These are phyloP conservation scores for Electrophaes corylata DNA, from an alignment of 2,888 invertebrate genomes.

Conservation along the genomic window DNA sequence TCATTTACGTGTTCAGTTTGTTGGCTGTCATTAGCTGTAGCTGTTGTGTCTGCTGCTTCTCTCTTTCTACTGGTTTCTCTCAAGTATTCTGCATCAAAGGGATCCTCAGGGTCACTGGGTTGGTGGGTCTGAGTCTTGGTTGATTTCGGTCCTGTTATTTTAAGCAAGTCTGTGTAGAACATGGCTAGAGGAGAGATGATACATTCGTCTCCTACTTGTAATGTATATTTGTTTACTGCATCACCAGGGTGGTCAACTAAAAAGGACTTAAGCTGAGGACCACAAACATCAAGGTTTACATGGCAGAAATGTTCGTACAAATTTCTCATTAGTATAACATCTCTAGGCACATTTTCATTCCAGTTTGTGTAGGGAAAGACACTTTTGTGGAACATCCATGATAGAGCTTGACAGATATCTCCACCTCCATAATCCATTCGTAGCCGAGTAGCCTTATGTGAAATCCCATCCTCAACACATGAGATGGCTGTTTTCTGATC, in stretches of 20 bases:
- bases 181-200: constrained; percentile 95
- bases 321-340: constrained; percentile 91
- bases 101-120: constrained; percentile 93
- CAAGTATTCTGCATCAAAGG: constrained; percentile 96
- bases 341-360: constrained; percentile 88
- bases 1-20: constrained; percentile 81
- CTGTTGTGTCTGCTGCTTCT: constrained; percentile 70
- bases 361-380: constrained; percentile 95
- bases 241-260: constrained; percentile 89
- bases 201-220: constrained; percentile 95
- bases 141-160: constrained; percentile 90
- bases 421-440: constrained; percentile 95
- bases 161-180: constrained; percentile 94
- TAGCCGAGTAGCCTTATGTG: constrained; percentile 93
- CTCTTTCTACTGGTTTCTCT: constrained; percentile 91
- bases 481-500: constrained; percentile 98
- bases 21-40: constrained; percentile 70
- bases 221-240: constrained; percentile 88
- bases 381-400: constrained; percentile 94
- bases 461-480: constrained; percentile 98
- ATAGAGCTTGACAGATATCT: constrained; percentile 95
- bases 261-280: constrained; percentile 93
- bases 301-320: constrained; percentile 96
- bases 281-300: constrained; percentile 94
- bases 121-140: constrained; percentile 90